phyloP scores from a whole-genome alignment of 2,113 vertebrate genomes.

The Podarcis muralis region DNA sequence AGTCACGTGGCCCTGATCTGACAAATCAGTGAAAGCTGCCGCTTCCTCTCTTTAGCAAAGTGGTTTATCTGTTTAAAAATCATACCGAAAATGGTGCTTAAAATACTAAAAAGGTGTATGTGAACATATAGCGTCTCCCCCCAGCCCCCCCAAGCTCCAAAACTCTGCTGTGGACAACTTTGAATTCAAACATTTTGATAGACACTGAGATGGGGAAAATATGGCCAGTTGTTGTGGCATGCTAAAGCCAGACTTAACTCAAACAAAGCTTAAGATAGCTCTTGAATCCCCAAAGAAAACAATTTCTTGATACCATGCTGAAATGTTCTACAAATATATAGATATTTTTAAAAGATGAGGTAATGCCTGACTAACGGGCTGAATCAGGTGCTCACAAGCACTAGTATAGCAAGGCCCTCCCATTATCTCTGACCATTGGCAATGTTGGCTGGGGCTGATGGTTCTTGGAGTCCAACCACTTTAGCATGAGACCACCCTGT shows the following conservation, averaged over 20 bases:
- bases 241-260: background rate
- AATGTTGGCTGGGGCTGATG: background rate
- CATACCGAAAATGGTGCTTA: background rate
- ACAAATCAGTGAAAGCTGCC: background rate
- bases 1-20: background rate
- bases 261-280: background rate
- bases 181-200: background rate
- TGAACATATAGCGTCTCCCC: no score
- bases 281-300: background rate
- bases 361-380: background rate
- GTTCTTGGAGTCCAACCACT: no score
- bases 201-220: background rate
- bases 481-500: no score
- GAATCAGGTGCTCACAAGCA: background rate
- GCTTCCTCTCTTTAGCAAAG: constrained; percentile 38
- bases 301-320: background rate
- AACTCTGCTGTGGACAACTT: background rate
- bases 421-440: background rate
- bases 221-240: background rate
- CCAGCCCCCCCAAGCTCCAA: background rate
- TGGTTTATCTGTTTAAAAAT: background rate
- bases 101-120: background rate
- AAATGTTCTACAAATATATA: background rate
- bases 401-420: background rate
- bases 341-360: background rate